Conservation (phyloP, 2,888 invertebrate species). For the Phyto melanocephala region DNA sequence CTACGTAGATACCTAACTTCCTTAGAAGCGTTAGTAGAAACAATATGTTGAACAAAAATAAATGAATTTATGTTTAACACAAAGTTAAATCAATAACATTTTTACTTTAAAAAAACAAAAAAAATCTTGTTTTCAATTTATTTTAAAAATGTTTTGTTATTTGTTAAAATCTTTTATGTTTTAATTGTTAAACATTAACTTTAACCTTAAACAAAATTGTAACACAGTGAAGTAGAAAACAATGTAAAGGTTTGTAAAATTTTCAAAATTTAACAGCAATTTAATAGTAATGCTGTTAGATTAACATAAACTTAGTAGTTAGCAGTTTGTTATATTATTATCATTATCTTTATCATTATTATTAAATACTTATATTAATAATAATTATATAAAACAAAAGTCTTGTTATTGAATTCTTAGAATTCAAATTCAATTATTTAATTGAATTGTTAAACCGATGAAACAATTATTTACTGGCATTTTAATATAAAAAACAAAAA, state of each 20-base stretch:
- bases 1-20: conserved; percentile 79
- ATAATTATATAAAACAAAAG: neutral
- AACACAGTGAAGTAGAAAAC: conserved; percentile 25
- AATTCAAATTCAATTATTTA: conserved; percentile 28
- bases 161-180: conserved; percentile 19
- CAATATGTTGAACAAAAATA: conserved; percentile 34
- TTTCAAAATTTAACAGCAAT: conserved; percentile 8
- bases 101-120: neutral
- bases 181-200: conserved; percentile 34
- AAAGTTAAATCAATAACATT: conserved; percentile 52
- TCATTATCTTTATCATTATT: neutral
- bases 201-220: neutral
- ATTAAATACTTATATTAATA: neutral
- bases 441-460: conserved; percentile 32
- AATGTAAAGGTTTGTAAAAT: conserved; percentile 43
- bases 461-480: conserved; percentile 30
- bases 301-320: conserved; percentile 39
- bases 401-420: conserved; percentile 50
- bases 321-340: conserved; percentile 54
- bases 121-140: conserved; percentile 1
- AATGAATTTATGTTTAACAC: conserved; percentile 57
- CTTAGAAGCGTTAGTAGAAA: conserved; percentile 68
- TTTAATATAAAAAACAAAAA: conserved; percentile 11
- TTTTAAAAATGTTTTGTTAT: neutral
- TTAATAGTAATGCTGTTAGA: conserved; percentile 10